Evolutionary conservation across 23 tunicate genomes (phyloP), one percentile per base, ranked within the genome.

Genomic region (Ciona savignyi): DNA sequence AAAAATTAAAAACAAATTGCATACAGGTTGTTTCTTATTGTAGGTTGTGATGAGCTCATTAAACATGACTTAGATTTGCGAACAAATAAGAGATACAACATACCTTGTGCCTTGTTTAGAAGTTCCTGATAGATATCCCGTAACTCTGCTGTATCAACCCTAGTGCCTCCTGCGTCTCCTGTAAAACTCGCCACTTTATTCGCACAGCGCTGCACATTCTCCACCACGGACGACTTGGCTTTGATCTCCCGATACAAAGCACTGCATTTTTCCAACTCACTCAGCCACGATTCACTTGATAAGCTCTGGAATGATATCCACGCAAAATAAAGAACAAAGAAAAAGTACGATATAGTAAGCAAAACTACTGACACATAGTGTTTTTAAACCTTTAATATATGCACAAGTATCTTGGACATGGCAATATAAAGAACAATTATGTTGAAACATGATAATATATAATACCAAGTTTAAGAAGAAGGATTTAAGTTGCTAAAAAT

Each of bases 131-230:
- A 85, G 25, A 63, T 63, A 27, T 91, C 91, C 42, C 97, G 60
- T 26, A 91, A 71, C 65, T 91, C 97, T 0, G 97, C 97, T 29
- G 76, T 51, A 65, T 81, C 86, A 28, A 85, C 83, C 65, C 97
- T 65, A 2, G 97, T 91, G 25, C 91, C 97, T 20, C 74, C 81
- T 1, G 76, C 83, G 51, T 91, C 97, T 2, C 91, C 97, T 30
- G 91, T 91, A 19, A 77, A 2, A 25, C 65, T 63, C 0, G 77
- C 97, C 34, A 91, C 79, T 68, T 85, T 85, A 34, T 34, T 80
- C 11, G 91, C 91, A 33, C 80, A 71, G 32, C 35, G 66, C 33
- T 85, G 91, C 29, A 62, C 84, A 9, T 78, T 71, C 35, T 91
- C 90, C 2, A 91, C 71, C 67, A 84, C 74, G 4, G 62, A 26